Conservation (phyloP, 2,888 invertebrate species). For the Epinotia demarniana region DNA sequence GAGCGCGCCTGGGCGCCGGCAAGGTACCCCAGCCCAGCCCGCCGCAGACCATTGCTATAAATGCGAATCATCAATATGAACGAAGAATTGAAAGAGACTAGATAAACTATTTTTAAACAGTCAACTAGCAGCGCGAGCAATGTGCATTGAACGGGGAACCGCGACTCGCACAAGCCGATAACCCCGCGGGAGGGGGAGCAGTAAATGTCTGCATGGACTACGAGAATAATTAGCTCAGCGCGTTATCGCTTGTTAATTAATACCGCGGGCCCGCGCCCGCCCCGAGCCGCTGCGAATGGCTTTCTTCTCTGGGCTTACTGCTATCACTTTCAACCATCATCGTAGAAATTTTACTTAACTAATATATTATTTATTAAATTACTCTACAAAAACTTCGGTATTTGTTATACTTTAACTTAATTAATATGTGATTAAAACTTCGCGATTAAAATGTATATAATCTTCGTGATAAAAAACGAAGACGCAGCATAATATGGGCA, state of each 20-base stretch:
- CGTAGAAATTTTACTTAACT: background rate
- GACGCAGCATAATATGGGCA: too few species aligned
- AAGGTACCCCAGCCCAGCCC: background rate
- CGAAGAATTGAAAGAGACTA: background rate
- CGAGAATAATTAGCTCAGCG: conserved; percentile 70
- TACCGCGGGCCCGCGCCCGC: conserved; percentile 56
- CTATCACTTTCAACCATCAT: background rate
- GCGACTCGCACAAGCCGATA: conserved; percentile 46
- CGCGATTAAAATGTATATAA: too few species aligned
- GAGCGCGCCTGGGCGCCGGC: conserved; percentile 10
- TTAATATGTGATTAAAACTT: too few species aligned
- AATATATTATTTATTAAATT: too few species aligned
- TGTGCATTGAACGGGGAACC: conserved; percentile 55
- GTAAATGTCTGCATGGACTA: conserved; percentile 42
- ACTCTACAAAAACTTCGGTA: too few species aligned
- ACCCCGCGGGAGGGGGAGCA: conserved; percentile 49
- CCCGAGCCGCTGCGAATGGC: conserved; percentile 1
- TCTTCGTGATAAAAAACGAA: too few species aligned
- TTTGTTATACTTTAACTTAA: too few species aligned
- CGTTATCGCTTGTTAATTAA: conserved; percentile 75
- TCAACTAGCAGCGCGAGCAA: conserved; percentile 46
- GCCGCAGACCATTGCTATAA: background rate
- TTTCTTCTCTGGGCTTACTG: background rate
- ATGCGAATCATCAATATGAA: background rate
- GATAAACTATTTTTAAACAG: background rate